These are phyloP conservation scores for Thinocorus orbignyianus DNA, from an alignment of 2,113 vertebrate genomes.

Conservation along the genomic window DNA sequence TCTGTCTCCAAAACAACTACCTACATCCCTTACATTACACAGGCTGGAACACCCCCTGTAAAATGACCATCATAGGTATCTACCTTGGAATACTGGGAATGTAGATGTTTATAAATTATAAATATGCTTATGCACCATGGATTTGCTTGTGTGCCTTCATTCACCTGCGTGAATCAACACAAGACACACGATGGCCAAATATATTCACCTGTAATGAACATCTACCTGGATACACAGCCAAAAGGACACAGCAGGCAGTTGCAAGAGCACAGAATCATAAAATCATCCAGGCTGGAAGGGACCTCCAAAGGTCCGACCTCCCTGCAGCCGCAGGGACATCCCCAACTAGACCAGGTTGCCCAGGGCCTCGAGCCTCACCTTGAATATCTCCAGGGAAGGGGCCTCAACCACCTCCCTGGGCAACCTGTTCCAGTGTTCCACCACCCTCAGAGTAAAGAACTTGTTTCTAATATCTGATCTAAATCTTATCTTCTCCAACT, in stretches of 20 bases:
- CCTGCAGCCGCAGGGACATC: too few species aligned
- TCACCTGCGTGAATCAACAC: not conserved
- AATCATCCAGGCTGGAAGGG: too few species aligned
- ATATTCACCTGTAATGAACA: not conserved
- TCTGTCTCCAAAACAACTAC: not conserved
- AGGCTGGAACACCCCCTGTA: not conserved
- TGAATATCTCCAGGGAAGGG: too few species aligned
- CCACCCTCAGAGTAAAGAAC: too few species aligned
- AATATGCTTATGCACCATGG: not conserved
- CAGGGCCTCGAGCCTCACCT: too few species aligned
- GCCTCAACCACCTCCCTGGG: too few species aligned
- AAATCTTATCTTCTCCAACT: too few species aligned
- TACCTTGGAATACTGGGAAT: not conserved
- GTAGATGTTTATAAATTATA: not conserved
- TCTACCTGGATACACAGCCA: not conserved
- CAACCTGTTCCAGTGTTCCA: too few species aligned
- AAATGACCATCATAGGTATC: not conserved
- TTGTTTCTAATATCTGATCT: too few species aligned
- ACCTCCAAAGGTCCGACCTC: too few species aligned
- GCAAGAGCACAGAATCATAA: too few species aligned
- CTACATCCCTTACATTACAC: not conserved
- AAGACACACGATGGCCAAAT: not conserved
- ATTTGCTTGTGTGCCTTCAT: not conserved
- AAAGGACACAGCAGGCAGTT: not conserved
- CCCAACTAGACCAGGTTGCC: too few species aligned